Percentiles rank a stretch among this genome's conserved stretches.
These are phyloP conservation scores for Picathartes gymnocephalus DNA, from an alignment of 2,113 vertebrate species.

Conservation along the genomic window DNA sequence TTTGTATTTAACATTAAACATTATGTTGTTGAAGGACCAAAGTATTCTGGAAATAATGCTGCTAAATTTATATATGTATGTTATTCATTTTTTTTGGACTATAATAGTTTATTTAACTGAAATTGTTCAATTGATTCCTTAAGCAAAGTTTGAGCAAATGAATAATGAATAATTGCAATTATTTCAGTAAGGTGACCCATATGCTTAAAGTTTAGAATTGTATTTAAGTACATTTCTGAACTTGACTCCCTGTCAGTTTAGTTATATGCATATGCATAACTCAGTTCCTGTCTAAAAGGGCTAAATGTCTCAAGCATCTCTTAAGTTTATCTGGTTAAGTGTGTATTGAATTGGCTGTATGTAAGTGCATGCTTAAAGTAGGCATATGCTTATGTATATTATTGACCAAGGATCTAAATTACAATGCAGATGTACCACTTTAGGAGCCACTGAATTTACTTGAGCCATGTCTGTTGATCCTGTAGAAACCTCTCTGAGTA, in stretches of 20 bases:
- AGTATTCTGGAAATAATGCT: not conserved
- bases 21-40: not conserved
- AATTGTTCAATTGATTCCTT: not conserved
- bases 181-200: not conserved
- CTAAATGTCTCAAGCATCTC: not conserved
- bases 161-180: not conserved
- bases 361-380: not conserved
- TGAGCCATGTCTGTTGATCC: not conserved
- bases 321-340: not conserved
- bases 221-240: slow-evolving; percentile 6
- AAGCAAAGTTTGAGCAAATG: not conserved
- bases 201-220: not conserved
- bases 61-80: not conserved
- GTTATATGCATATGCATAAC: not conserved
- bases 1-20: not conserved
- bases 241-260: not conserved
- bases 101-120: not conserved
- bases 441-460: not conserved
- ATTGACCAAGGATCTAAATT: not conserved
- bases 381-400: not conserved
- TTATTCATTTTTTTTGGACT: not conserved
- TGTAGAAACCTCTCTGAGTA: not conserved
- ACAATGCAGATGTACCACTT: not conserved
- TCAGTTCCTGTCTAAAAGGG: not conserved
- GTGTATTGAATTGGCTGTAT: not conserved